phyloP scores from a whole-genome alignment of 30 jellyfish, hydroid and myxozoan genomes.

The Turritopsis rubra region DNA sequence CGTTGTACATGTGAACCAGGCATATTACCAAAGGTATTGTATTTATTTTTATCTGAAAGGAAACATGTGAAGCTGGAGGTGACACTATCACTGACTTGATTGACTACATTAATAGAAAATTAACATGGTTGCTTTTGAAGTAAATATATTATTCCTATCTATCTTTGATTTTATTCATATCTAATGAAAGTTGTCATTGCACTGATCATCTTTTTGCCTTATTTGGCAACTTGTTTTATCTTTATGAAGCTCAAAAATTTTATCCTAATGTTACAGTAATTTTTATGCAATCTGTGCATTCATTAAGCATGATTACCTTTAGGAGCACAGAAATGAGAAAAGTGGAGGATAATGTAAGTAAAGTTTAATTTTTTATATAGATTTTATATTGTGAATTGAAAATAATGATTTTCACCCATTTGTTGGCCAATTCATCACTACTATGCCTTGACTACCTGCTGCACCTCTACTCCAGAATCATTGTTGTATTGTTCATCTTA shows the following conservation, averaged over 20 bases:
- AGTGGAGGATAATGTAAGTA: background rate
- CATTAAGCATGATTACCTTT: background rate
- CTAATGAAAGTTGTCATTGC: no score
- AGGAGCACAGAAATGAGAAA: background rate
- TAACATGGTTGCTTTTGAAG: conserved; percentile 55
- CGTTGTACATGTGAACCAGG: no score
- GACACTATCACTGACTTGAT: conserved; percentile 57
- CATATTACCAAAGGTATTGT: no score
- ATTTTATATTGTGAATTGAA: no score
- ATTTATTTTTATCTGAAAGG: conserved; percentile 32
- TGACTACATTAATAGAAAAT: conserved; percentile 66
- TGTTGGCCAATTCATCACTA: no score
- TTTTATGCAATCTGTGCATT: no score
- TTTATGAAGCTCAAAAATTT: background rate
- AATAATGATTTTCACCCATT: no score
- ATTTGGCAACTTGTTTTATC: background rate
- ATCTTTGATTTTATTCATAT: no score
- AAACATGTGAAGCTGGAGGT: conserved; percentile 84
- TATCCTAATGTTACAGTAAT: no score
- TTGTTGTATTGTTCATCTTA: conserved; percentile 4
- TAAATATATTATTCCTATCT: conserved; percentile 14
- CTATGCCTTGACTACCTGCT: no score
- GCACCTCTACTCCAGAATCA: no score
- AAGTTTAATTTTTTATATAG: background rate
- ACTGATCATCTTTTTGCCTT: no score